Evolutionary conservation across 2,888 invertebrate species (phyloP), one percentile per base, ranked within the genome.

Genomic region (Oxytorus armatus): DNA sequence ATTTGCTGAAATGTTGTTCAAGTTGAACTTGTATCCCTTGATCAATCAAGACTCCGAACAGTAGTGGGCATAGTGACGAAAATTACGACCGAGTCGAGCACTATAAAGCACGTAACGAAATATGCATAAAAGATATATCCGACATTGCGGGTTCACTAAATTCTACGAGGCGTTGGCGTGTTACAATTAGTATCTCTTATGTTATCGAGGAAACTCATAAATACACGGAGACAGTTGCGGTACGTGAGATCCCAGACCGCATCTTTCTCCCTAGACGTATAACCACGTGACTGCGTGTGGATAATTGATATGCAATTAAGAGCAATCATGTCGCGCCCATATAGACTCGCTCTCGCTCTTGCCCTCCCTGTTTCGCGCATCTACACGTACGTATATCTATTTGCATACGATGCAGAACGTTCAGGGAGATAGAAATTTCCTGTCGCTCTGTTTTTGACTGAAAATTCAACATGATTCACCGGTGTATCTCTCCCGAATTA

Each of bases 241-340:
- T 53, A 33, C 29, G 42, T 8, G 42, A 53, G 29, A 44, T 39
- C 57, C n/a, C 49, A 39, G 39, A 36, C 36, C 23, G 51, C 51
- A 66, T 66, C 21, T 66, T 18, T 65, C 47, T 51, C 33, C 18
- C 29, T 63, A n/a, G 5, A 49, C 18, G 10, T 44, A 3, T 44
- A 59, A 39, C 59, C 59, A 39, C 59, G 10, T 23, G 11, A 23
- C 55, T 44, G 55, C 69, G 55, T 77, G 77, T 47, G 36, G 47
- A 63, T 65, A 55, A 70, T 77, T 70, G 53, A 65, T 70, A 18
- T 25, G 70, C 65, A 65, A 77, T 77, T 65, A 77, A 70, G 47
- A 36, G 36, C 70, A 66, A 66, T 74, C 47, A 63, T 55, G 53
- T 63, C 53, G 36, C 55, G 49, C 66, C 36, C 66, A 51, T 51